phyloP scores from a whole-genome alignment of 2,113 vertebrate species.

The Charina bottae region DNA sequence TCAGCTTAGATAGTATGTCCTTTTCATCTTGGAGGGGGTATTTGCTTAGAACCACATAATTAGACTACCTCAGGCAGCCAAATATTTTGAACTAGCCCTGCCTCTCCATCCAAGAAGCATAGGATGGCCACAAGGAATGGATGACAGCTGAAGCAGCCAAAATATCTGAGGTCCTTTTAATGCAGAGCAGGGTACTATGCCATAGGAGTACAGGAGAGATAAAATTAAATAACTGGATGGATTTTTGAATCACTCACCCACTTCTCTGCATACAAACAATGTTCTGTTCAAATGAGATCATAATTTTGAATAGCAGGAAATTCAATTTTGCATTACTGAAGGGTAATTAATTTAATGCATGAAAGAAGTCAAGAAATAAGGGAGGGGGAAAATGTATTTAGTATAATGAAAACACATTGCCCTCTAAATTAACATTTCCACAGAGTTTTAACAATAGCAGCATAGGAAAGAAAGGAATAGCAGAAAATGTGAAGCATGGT shows the following conservation, averaged over 20 bases:
- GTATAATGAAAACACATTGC: conserved; percentile 39
- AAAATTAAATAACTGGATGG: conserved; percentile 16
- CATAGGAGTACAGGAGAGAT: neutral
- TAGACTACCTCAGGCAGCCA: neutral
- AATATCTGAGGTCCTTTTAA: neutral
- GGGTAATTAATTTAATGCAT: conserved; percentile 56
- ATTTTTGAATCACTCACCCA: conserved; percentile 32
- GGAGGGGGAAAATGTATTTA: neutral
- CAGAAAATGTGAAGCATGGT: conserved; percentile 46
- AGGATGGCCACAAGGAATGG: neutral
- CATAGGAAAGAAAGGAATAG: conserved; percentile 27
- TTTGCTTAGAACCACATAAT: neutral
- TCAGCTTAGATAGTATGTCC: neutral
- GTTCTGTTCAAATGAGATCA: conserved; percentile 40
- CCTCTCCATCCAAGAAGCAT: neutral
- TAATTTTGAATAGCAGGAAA: conserved; percentile 49
- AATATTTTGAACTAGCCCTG: neutral
- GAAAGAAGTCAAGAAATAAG: conserved; percentile 35
- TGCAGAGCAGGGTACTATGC: conserved; percentile 27
- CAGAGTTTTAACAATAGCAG: conserved; percentile 45
- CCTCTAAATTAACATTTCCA: conserved; percentile 52
- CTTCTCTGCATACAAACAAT: conserved; percentile 44
- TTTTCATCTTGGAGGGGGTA: neutral
- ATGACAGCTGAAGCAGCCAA: neutral
- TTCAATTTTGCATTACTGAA: conserved; percentile 47